Conservation (phyloP, 2,113 vertebrate genomes). For the Xenopus borealis region DNA sequence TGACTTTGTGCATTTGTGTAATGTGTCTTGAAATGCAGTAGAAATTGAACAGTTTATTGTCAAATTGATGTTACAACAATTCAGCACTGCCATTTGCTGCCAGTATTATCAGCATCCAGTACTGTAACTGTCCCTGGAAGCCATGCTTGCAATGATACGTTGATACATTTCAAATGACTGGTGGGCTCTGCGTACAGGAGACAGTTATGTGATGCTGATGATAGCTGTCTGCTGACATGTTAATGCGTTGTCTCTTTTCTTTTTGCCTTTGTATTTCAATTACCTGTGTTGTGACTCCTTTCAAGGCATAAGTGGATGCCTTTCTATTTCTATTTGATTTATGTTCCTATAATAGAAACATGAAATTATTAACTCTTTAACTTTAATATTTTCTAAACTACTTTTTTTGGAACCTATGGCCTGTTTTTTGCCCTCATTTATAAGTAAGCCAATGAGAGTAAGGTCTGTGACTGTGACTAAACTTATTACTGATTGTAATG, state of each 20-base stretch:
- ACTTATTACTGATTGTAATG: no score
- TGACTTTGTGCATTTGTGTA: slow-evolving; percentile 11
- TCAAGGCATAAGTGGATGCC: slow-evolving; percentile 1
- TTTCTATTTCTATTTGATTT: slow-evolving; percentile 7
- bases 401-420: no score
- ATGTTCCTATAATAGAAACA: not conserved
- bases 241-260: slow-evolving; percentile 37
- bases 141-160: slow-evolving; percentile 28
- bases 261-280: slow-evolving; percentile 31
- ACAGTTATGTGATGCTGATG: slow-evolving; percentile 34
- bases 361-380: slow-evolving; percentile 13
- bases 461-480: no score
- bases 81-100: slow-evolving; percentile 33
- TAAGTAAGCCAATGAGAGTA: no score
- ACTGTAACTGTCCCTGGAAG: slow-evolving; percentile 33
- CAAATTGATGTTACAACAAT: slow-evolving; percentile 33
- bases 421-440: no score
- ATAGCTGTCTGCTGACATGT: slow-evolving; percentile 38
- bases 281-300: slow-evolving; percentile 31
- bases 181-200: slow-evolving; percentile 9
- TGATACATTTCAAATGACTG: slow-evolving; percentile 36
- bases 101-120: slow-evolving; percentile 27
- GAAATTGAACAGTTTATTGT: slow-evolving; percentile 36
- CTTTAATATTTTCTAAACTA: not conserved
- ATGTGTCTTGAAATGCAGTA: slow-evolving; percentile 17